Evolutionary conservation across 2,888 invertebrate species (phyloP), one percentile per base, ranked within the genome.

Genomic region (Mythimna vitellina): DNA sequence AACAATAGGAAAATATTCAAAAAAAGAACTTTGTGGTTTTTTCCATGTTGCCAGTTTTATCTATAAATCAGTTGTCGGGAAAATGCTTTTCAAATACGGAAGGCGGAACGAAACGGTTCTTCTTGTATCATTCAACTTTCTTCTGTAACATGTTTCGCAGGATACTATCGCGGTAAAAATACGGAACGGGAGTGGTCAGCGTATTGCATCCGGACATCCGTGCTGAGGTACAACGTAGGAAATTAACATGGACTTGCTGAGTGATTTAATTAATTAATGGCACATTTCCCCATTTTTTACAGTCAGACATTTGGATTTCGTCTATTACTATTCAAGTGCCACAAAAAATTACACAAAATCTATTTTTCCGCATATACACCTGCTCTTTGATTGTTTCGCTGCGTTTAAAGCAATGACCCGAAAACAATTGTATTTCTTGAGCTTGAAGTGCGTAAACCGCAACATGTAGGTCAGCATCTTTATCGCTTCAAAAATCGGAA

Each of bases 91-190:
- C 60, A 38, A 51, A 67, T 38, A 70, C 25, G 64, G 38, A 75
- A 74, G 66, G 51, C 70, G 60, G 25, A 75, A 66, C 42, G 58
- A 20, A 63, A 58, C 42, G 3, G n/a, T 63, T 63, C 70, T 80
- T 77, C 51, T 81, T 81, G 17, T 70, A 70, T 38, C 32, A 49
- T 70, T 56, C 70, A 77, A 70, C 80, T 80, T 80, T 81, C 80
- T 73, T 46, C 67, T 65, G 58, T 32, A 58, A 81, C 77, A 65
- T 25, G 77, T 81, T 58, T 25, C 29, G 54, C 58, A 77, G 80
- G 80, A 70, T 81, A 70, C 49, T 9, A 65, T 53, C 25, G 51
- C 62, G 60, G 56, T 65, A 56, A 51, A 51, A 58, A 63, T 57
- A 74, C 69, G 77, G 76, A 67, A 67, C 67, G 12, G 81, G 76